A percentile compares a stretch with the other conserved stretches of the same genome.
Conservation (phyloP, 2,888 invertebrate species). For the Drosophila melanocephala region DNA sequence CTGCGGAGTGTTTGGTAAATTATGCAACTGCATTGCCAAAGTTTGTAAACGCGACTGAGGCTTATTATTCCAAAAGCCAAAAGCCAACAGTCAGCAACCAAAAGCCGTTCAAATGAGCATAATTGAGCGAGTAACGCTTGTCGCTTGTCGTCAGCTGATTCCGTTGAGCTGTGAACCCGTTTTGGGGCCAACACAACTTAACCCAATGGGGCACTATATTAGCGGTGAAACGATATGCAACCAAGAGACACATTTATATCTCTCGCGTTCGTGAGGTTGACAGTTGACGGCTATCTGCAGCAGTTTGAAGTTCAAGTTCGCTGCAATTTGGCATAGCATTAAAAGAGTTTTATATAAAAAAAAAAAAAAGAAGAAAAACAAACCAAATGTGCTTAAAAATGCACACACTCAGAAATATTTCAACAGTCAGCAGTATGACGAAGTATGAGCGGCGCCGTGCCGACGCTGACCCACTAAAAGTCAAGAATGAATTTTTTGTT, state of each 20-base stretch:
- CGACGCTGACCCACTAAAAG: constrained; percentile 71
- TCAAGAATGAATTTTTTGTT: constrained; percentile 74
- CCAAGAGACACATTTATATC: constrained; percentile 39
- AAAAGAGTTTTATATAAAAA: constrained; percentile 42
- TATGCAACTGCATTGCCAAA: constrained; percentile 68
- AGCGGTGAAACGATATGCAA: constrained; percentile 26
- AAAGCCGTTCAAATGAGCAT: constrained; percentile 41
- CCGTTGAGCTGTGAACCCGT: constrained; percentile 68
- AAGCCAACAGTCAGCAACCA: constrained; percentile 16
- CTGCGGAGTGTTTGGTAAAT: constrained; percentile 36
- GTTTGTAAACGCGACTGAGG: constrained; percentile 33
- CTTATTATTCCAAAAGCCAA: constrained; percentile 24
- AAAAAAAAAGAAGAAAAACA: background rate
- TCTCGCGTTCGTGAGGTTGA: constrained; percentile 39
- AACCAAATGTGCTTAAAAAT: constrained; percentile 36
- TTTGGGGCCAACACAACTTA: constrained; percentile 40
- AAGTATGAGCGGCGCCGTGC: background rate
- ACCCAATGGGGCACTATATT: constrained; percentile 26
- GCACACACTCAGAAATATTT: constrained; percentile 32
- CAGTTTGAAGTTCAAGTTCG: constrained; percentile 81
- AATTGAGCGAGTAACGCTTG: constrained; percentile 67
- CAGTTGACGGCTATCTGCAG: constrained; percentile 48
- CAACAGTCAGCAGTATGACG: constrained; percentile 5
- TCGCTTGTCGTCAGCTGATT: constrained; percentile 62
- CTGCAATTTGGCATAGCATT: constrained; percentile 65